These are phyloP conservation scores for Poeciliopsis turneri DNA, from an alignment of 2,797 vertebrate genomes.

Conservation along the genomic window DNA sequence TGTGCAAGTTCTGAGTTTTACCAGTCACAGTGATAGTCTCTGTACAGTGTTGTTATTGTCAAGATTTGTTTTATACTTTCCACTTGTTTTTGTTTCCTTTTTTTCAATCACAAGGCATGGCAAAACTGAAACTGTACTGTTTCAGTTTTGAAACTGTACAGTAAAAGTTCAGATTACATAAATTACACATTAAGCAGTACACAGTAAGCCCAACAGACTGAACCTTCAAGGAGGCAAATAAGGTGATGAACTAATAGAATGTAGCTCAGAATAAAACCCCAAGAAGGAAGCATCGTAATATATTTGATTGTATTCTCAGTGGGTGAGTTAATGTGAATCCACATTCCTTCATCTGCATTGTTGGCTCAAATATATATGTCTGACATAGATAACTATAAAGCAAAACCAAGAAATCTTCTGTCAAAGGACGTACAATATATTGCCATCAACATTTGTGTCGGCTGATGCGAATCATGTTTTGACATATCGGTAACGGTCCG, in stretches of 20 bases:
- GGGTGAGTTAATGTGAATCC: background rate
- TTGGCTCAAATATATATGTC: background rate
- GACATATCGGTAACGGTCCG: background rate
- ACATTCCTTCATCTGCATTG: background rate
- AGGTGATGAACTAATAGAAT: background rate
- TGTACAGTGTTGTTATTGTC: slow-evolving; percentile 8
- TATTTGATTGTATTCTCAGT: background rate
- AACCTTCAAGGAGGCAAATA: too few species aligned
- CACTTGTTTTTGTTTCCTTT: background rate
- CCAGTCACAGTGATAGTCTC: slow-evolving; percentile 35
- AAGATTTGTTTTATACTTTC: slow-evolving; percentile 11
- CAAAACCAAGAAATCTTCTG: background rate
- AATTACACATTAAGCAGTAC: too few species aligned
- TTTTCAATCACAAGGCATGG: background rate
- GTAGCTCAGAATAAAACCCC: background rate
- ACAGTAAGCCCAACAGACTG: too few species aligned
- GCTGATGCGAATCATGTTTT: background rate
- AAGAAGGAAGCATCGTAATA: background rate
- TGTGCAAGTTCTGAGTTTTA: slow-evolving; percentile 32
- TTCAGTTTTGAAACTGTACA: too few species aligned
- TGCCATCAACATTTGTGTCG: background rate
- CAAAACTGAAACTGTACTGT: background rate
- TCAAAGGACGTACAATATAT: too few species aligned
- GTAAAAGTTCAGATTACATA: too few species aligned
- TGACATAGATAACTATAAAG: background rate